Evolutionary conservation across 2,888 invertebrate species (phyloP), one percentile per base, ranked within the genome.

Genomic region (Criorhina ranunculi): DNA sequence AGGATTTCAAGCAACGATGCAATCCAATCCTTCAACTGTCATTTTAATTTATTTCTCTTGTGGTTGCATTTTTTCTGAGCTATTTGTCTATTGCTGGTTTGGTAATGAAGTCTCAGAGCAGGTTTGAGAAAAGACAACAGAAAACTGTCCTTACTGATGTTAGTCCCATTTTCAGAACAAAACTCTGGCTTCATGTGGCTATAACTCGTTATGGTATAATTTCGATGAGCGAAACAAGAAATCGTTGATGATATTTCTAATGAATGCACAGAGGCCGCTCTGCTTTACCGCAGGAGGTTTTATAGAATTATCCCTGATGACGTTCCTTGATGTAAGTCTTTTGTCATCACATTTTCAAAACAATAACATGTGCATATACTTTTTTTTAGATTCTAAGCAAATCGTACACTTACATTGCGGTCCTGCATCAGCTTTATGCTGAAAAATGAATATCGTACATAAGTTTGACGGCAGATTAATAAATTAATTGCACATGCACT

Each of bases 71-170:
- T 87, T 89, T 17, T 88, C 80, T 2, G 87, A 90, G 37, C 75
- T 90, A 4, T 89, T 89, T 17, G 17, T 89, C 2, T 89, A 90
- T 29, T 90, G 89, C 46, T 90, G 88, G 88, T 89, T 89, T 57
- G 89, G 89, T 5, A 90, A 89, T 70, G 89, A 89, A 51, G 88
- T 89, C 1, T 87, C 86, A 35, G 89, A 88, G 19, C 88, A 89
- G 87, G 89, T 9, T 9, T 33, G 40, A 35, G 3, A 9, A 11
- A 53, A 4, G n/a, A n/a, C n/a, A n/a, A 0, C 1, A 44, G 42
- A 76, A 42, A 17, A 24, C 4, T 24, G 24, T 24, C 24, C 1
- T 24, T 24, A 24, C 24, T 24, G 4, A n/a, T n/a, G n/a, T n/a
- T n/a, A n/a, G 4, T 69, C 42, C 12, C n/a, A 24, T 37, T 86